Percentiles rank a stretch among this genome's conserved stretches.
phyloP scores from a whole-genome alignment of 2,888 invertebrate genomes.

The Nemotelus nigrinus region DNA sequence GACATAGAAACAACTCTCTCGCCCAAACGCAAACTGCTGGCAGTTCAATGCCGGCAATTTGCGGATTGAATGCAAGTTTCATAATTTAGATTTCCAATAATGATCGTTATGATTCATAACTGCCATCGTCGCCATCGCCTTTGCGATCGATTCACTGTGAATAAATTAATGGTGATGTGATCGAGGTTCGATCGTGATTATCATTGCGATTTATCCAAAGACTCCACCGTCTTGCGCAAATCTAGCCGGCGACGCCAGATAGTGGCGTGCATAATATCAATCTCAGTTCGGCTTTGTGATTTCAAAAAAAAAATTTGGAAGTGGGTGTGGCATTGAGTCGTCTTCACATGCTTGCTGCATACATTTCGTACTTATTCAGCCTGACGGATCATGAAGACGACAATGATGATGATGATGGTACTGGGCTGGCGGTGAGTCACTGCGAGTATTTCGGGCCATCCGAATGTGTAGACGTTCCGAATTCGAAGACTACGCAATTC shows the following conservation, averaged over 20 bases:
- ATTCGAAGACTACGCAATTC: slow-evolving; percentile 1
- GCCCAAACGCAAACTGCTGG: no score
- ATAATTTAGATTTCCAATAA: background rate
- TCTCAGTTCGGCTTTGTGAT: background rate
- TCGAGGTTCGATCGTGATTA: slow-evolving; percentile 13
- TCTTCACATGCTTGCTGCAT: slow-evolving; percentile 6
- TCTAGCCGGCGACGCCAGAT: background rate
- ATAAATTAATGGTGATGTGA: background rate
- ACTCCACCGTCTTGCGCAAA: background rate
- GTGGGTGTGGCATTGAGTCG: slow-evolving; percentile 32
- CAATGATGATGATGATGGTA: slow-evolving; percentile 2
- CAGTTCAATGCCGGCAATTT: no score
- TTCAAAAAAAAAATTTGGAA: background rate
- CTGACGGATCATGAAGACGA: background rate
- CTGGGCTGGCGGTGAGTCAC: slow-evolving; percentile 30
- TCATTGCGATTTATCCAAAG: background rate
- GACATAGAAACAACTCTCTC: background rate
- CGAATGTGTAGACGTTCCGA: slow-evolving; percentile 30
- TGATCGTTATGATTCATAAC: slow-evolving; percentile 25
- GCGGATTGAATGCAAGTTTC: no score
- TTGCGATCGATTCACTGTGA: background rate
- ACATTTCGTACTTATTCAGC: background rate
- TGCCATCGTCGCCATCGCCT: background rate
- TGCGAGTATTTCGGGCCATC: background rate
- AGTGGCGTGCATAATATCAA: slow-evolving; percentile 6